A percentile compares a stretch with the other conserved stretches of the same genome.
Conservation (phyloP, 2,113 vertebrate genomes). For the Quiscalus mexicanus region DNA sequence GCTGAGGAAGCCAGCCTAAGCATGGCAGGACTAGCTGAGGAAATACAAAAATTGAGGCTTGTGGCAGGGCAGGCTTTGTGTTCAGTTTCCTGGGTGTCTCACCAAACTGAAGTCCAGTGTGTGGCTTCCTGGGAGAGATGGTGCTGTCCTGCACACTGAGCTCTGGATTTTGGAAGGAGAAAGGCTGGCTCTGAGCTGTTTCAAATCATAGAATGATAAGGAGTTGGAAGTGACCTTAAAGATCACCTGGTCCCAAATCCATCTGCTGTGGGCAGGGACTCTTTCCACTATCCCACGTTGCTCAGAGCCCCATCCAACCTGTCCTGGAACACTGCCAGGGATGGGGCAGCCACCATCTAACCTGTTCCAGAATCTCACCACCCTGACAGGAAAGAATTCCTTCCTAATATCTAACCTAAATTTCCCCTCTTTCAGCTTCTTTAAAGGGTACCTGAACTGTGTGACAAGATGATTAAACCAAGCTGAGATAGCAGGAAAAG, state of each 20-base stretch:
- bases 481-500: background rate
- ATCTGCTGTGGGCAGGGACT: background rate
- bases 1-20: background rate
- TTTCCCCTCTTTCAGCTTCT: background rate
- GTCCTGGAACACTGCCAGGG: background rate
- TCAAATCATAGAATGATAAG: background rate
- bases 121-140: background rate
- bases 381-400: background rate
- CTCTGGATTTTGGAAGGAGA: background rate
- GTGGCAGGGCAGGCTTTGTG: background rate
- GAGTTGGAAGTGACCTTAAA: background rate
- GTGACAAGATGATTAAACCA: background rate
- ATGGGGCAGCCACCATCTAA: accelerated
- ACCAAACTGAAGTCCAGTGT: accelerated
- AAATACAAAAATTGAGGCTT: background rate
- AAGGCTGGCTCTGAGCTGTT: background rate
- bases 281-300: accelerated
- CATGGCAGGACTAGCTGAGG: background rate
- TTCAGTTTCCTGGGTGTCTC: background rate
- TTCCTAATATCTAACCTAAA: background rate
- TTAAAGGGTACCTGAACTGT: background rate
- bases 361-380: background rate
- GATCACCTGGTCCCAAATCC: background rate
- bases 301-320: background rate
- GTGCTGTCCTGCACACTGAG: background rate